Conservation (phyloP, 2,888 invertebrate genomes). For the Epistrophe eligans region DNA sequence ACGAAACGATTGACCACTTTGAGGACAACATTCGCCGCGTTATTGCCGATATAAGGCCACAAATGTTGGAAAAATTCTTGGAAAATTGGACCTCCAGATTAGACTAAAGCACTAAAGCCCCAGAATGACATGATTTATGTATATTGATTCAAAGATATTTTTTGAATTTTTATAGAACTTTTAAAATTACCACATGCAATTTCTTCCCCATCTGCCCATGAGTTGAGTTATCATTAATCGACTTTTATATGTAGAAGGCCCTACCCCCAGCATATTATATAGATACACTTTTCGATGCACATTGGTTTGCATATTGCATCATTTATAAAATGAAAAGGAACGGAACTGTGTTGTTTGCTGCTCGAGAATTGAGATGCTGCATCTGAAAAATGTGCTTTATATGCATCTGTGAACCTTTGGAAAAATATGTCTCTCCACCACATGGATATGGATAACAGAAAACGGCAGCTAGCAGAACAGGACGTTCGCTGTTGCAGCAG, state of each 20-base stretch:
- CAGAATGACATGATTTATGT: too few species aligned
- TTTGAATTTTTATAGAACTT: background rate
- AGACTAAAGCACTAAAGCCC: too few species aligned
- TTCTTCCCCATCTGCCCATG: background rate
- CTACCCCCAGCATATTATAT: background rate
- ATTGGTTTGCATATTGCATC: conserved; percentile 13
- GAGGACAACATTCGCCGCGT: too few species aligned
- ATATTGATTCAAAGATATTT: background rate
- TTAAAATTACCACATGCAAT: background rate
- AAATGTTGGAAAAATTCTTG: too few species aligned
- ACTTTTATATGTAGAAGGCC: background rate
- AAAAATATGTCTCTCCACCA: conserved; percentile 68
- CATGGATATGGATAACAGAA: conserved; percentile 35
- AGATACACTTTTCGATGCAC: conserved; percentile 10
- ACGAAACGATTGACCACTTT: too few species aligned
- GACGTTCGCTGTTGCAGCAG: conserved; percentile 63
- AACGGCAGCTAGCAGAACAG: conserved; percentile 7
- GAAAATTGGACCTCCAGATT: too few species aligned
- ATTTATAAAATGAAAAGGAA: background rate
- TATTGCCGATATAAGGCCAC: too few species aligned
- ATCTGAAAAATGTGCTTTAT: conserved; percentile 50
- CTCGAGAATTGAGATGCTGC: conserved; percentile 62
- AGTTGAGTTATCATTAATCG: conserved; percentile 9
- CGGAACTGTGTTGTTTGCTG: conserved; percentile 36
- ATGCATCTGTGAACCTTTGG: conserved; percentile 28